Base-by-base conservation (phyloP, 2,113 vertebrate species). In the Sardina pilchardus region DNA sequence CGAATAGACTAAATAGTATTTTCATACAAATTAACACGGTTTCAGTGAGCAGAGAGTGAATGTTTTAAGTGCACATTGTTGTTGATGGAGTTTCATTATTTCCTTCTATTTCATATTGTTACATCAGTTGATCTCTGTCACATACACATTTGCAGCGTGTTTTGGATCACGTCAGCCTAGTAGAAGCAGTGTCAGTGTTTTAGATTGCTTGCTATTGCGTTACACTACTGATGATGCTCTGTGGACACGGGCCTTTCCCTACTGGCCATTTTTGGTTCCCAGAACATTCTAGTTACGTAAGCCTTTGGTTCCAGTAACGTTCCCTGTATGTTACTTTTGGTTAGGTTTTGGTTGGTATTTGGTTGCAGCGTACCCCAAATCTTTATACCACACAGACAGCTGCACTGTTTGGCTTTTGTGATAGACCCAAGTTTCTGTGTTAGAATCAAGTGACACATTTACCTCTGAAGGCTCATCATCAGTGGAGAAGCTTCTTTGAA, bases 401-500 rank as follows among this genome's bases (percentile, higher is more conserved):
- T 59, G 21, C 19, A 59, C 6, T 6, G 53, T 21, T 21, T 59
- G 53, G 53, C 21, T 59, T 59, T 21, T 59, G 3, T 59, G 53
- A 24, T 59, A 19, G 21, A 59, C 53, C 14, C 53, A 6, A 26
- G 26, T 67, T 67, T 67, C 7, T 67, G 9, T 67, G 4, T 67
- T 14, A 67, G n/a, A 67, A 67, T 34, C 71, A 78, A 19, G 30
- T 5, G n/a, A 84, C 34, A 81, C 16, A 63, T 42, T 86, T 91
- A 96, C 97, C 96, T 98, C 97, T 86, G 95, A 44, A 88, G 87
- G 90, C 78, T 98, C 97, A 2, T 98, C 97, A 2, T 98, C 97
- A 14, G 96, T 93, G 1, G 97, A 98, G 48, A 97, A 82, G 21
- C 96, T 98, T 86, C 97, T 96, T 88, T 98, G 97, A 85, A 98